Evolutionary conservation across 2,113 vertebrate genomes (phyloP).

Genomic region (Hemiprocne comata): DNA sequence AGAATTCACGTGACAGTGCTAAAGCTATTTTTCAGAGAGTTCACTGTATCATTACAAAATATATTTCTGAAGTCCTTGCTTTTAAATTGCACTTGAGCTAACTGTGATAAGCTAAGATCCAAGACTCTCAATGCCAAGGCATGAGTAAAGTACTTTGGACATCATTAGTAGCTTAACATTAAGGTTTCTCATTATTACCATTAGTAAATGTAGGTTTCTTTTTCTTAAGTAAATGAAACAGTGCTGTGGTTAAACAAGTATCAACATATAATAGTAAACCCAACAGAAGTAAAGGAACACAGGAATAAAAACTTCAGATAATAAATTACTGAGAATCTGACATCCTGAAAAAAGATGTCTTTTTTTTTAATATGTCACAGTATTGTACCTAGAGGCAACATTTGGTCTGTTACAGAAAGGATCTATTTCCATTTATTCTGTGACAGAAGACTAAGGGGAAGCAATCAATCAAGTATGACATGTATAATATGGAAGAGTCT

Average conservation of each 20-base stretch:
- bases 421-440: constrained; percentile 48
- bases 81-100: not conserved
- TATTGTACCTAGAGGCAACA: not conserved
- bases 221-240: not conserved
- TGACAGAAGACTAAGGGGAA: constrained; percentile 18
- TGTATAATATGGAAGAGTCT: not conserved
- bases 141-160: not conserved
- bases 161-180: not conserved
- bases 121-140: not conserved
- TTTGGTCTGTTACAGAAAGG: constrained; percentile 24
- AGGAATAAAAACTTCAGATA: not conserved
- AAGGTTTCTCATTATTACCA: not conserved
- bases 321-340: constrained; percentile 10
- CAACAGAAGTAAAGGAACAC: not conserved
- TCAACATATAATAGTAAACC: not conserved
- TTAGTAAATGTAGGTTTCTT: not conserved
- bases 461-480: not conserved
- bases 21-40: not conserved
- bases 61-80: not conserved
- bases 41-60: not conserved
- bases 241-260: not conserved
- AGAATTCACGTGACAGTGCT: not conserved
- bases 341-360: not conserved
- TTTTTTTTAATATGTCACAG: constrained; percentile 15
- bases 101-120: not conserved